Base-by-base conservation (phyloP, 2,797 vertebrate species). In the Rhinichthys osculus region DNA sequence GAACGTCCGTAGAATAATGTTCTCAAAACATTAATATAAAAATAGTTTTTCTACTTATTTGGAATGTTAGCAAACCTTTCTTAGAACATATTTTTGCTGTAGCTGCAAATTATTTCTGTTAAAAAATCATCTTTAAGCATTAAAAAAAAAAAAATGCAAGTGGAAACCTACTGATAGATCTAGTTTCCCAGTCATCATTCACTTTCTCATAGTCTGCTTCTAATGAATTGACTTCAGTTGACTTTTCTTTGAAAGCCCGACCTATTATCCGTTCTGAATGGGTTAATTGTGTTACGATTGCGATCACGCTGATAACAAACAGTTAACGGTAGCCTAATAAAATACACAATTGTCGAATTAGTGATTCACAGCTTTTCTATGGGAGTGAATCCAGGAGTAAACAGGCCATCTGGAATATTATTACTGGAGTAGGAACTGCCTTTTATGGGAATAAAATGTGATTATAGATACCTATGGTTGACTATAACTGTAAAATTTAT, bases 371-470 rank as follows among this genome's bases (percentile, higher is more conserved):
- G n/a, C 35, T 64, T 44, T 78, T 40, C 33, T 14, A 0, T 14
- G 3, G 13, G 38, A 64, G 57, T 79, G 27, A 44, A 79, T 21
- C 38, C n/a, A 19, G 13, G n/a, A 64, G 77, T 44, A 13, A 44
- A 4, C 30, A 40, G 74, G 30, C 33, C 57, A 64, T 64, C 57
- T 44, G 77, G 57, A 21, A 30, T 2, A 79, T 44, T 11, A 70
- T 35, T 35, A 16, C 23, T 35, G 27, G 17, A 17, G 73, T 71
- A 72, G n/a, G 9, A 35, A 84, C 91, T 92, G 85, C 95, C 95
- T 95, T 95, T 94, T 94, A 95, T 92, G 95, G 95, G 87, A 93
- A 93, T 93, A 91, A 82, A 76, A 69, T 88, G 35, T 52, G 52
- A 27, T 7, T 35, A 66, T 47, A 47, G 47, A 35, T 7, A 76